Percentiles rank a stretch among this genome's conserved stretches.
These are phyloP conservation scores for Meandrina meandrites DNA, from an alignment of 92 coral and sea anemone species.

Conservation along the genomic window DNA sequence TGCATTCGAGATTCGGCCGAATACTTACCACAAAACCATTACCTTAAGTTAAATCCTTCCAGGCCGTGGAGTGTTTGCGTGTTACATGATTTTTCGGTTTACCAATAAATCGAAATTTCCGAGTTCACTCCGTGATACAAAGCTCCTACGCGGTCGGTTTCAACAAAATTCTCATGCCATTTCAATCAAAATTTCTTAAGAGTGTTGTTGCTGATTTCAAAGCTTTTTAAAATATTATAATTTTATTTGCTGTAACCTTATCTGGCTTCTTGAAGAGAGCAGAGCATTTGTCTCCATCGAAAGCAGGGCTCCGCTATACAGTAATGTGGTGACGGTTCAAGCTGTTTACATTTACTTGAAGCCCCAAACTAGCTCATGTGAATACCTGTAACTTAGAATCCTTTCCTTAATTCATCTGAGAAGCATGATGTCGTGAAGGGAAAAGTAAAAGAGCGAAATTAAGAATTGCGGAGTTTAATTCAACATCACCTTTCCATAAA, in stretches of 20 bases:
- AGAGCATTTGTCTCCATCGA: neutral
- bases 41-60: neutral
- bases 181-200: neutral
- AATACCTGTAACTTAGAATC: no score
- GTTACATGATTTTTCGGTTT: neutral
- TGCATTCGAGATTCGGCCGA: neutral
- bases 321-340: neutral
- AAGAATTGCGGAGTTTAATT: no score
- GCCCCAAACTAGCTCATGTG: neutral
- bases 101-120: neutral
- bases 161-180: neutral
- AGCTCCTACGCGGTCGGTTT: neutral
- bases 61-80: neutral
- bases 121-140: neutral
- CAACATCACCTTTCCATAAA: no score
- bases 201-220: neutral
- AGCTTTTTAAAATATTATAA: neutral
- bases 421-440: no score
- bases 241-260: neutral
- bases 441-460: no score
- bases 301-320: neutral
- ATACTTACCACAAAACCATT: neutral
- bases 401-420: no score
- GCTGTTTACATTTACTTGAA: neutral
- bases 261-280: neutral